Evolutionary conservation across 53 echinoderm and acorn worm species (phyloP).

Genomic region (Stichopus horrens): DNA sequence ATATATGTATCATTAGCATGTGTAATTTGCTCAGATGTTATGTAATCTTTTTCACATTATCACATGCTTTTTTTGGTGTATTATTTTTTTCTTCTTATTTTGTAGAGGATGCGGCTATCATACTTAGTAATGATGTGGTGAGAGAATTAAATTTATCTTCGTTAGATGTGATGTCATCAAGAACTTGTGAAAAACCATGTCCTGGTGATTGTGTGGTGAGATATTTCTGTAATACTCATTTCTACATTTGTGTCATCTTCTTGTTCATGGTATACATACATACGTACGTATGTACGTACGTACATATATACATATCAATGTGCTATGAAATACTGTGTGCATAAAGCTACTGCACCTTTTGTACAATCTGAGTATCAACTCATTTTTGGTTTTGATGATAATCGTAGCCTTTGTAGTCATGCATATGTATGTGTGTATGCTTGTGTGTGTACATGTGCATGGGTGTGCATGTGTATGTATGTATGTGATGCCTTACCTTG

Average conservation of each 20-base stretch:
- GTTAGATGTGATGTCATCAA: constrained; percentile 67
- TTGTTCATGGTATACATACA: not conserved
- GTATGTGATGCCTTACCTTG: not conserved
- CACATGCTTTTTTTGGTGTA: not conserved
- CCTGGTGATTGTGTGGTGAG: constrained; percentile 97
- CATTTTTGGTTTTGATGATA: too few species aligned
- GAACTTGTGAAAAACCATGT: constrained; percentile 74
- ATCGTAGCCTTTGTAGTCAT: too few species aligned
- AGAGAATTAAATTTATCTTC: constrained; percentile 60
- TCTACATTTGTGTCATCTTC: not conserved
- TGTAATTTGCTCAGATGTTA: too few species aligned
- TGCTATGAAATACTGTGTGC: too few species aligned
- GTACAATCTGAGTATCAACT: too few species aligned
- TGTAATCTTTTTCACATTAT: too few species aligned
- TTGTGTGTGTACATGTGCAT: not conserved
- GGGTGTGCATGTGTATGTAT: not conserved
- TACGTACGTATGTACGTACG: too few species aligned
- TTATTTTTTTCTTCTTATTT: not conserved
- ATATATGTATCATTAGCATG: too few species aligned
- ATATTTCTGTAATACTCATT: not conserved
- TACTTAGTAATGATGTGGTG: constrained; percentile 26
- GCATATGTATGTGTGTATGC: too few species aligned
- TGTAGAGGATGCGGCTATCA: constrained; percentile 22
- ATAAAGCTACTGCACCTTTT: too few species aligned
- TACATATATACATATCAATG: not conserved